Base-by-base conservation (phyloP, 2,888 invertebrate species). In the Ophion ellenae region DNA sequence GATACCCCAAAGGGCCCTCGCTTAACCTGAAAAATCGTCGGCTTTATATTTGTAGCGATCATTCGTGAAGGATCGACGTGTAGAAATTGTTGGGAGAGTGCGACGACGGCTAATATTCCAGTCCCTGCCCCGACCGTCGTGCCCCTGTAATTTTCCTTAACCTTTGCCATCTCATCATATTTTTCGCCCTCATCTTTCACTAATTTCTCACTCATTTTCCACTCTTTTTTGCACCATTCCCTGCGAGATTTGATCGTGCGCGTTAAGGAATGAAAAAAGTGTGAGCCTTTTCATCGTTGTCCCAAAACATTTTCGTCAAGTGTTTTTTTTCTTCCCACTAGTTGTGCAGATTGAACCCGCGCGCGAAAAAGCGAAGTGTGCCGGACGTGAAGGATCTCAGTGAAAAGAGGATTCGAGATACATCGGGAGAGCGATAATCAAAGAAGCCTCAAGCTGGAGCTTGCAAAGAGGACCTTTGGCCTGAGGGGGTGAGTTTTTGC, bases 401-500 rank as follows among this genome's bases (percentile, higher is more conserved):
- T 78, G 53, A 69, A 47, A 74, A 73, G 76, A 17, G 2, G 77
- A 64, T 69, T 20, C 47, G 71, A 53, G 63, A 81, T 83, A 80
- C 20, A 47, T 70, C 66, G 69, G 9, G 20, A n/a, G 75, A 28
- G 57, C 36, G 66, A 71, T 81, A 80, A 74, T 67, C 81, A 75
- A 75, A 86, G 77, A 86, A 89, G 90, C 92, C 91, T 92, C 92
- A 91, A 92, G 90, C 92, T 91, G 90, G 90, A 92, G 91, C 91
- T 92, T 88, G 91, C 91, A 91, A 92, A 92, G 92, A 91, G 92
- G 90, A 90, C 90, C 89, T 92, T 91, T 85, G 90, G 90, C 88
- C 87, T 90, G 87, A 90, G 91, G 90, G 91, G 92, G 92, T 92
- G 89, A 92, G 92, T 91, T 83, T 32, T 74, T 75, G n/a, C 24